Percentiles rank a stretch among this genome's conserved stretches.
phyloP scores from a whole-genome alignment of 2,113 vertebrate species.

The Tetrax tetrax region DNA sequence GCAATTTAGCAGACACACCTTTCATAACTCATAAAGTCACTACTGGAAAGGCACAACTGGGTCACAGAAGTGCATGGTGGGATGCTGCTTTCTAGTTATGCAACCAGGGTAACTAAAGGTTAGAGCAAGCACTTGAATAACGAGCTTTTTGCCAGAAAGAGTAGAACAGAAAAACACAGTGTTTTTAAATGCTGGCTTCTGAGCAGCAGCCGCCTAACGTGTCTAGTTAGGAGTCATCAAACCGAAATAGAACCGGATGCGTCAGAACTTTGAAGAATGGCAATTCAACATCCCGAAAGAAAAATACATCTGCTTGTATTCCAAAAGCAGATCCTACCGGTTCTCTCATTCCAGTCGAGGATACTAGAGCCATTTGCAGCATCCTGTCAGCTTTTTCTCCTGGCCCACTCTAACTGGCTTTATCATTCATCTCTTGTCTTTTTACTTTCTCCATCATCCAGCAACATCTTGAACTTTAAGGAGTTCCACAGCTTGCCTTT shows the following conservation, averaged over 20 bases:
- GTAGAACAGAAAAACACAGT: conserved; percentile 43
- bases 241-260: conserved; percentile 27
- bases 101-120: conserved; percentile 69
- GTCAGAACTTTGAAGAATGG: conserved; percentile 35
- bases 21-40: conserved; percentile 73
- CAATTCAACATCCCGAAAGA: conserved; percentile 43
- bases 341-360: conserved; percentile 6
- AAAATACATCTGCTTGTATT: conserved; percentile 26
- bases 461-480: not conserved
- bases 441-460: not conserved
- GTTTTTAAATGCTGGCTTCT: conserved; percentile 48
- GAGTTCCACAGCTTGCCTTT: not conserved
- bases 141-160: conserved; percentile 62
- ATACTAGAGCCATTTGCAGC: not conserved
- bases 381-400: not conserved
- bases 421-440: not conserved
- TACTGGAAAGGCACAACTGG: conserved; percentile 69
- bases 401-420: not conserved
- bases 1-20: conserved; percentile 70
- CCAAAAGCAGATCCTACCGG: conserved; percentile 48
- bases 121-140: conserved; percentile 62
- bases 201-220: conserved; percentile 35
- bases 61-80: conserved; percentile 73
- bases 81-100: conserved; percentile 70
- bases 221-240: conserved; percentile 38